Evolutionary conservation across 2,888 invertebrate species (phyloP).

Genomic region (Agonopterix subpropinquella): DNA sequence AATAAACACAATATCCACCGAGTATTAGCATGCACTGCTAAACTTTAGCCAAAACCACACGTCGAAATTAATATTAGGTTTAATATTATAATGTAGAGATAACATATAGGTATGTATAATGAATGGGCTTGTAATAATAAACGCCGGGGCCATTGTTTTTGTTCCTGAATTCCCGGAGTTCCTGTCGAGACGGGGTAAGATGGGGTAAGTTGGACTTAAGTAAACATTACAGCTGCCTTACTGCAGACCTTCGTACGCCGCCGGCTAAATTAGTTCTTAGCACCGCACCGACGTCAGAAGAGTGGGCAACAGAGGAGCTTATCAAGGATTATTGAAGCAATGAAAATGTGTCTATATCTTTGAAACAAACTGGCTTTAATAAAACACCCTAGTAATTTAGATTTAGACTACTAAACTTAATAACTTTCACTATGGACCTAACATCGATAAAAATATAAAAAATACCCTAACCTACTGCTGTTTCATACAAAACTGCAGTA

Average conservation of each 20-base stretch:
- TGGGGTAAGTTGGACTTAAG: conserved; percentile 31
- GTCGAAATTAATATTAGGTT: conserved; percentile 45
- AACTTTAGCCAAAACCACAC: conserved; percentile 35
- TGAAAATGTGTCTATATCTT: too few species aligned
- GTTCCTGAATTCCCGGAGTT: conserved; percentile 36
- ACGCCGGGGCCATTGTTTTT: conserved; percentile 53
- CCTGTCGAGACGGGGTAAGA: conserved; percentile 10
- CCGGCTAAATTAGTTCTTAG: conserved; percentile 47
- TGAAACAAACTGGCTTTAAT: too few species aligned
- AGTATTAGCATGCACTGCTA: conserved; percentile 19
- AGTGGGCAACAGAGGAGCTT: conserved; percentile 7
- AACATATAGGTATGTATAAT: conserved; percentile 16
- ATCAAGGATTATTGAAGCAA: background rate
- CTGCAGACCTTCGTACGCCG: conserved; percentile 29
- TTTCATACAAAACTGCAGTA: too few species aligned
- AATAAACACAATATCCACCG: background rate
- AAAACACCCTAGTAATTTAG: too few species aligned
- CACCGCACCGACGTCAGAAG: conserved; percentile 37
- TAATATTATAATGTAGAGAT: conserved; percentile 9
- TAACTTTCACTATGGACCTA: too few species aligned
- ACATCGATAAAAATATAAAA: too few species aligned
- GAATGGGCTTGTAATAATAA: conserved; percentile 54
- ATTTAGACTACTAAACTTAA: too few species aligned
- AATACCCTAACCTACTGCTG: too few species aligned
- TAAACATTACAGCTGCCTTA: conserved; percentile 40